These are phyloP conservation scores for Sycobia sp. DNA, from an alignment of 1,140 invertebrate species.

Conservation along the genomic window DNA sequence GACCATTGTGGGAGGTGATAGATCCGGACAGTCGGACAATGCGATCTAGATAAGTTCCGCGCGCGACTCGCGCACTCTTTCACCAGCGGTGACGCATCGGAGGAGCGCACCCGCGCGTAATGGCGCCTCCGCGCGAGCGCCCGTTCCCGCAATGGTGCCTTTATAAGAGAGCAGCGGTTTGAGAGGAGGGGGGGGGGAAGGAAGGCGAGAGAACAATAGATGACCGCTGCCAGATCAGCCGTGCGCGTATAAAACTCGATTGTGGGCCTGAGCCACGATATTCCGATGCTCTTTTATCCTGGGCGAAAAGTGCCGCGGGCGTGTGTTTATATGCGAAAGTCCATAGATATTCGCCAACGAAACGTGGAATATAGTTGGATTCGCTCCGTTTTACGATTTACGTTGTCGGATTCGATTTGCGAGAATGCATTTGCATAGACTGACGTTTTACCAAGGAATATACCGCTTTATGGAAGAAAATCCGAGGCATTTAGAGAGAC, in stretches of 20 bases:
- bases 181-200: background rate
- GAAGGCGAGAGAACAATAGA: constrained; percentile 19
- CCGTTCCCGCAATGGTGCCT: background rate
- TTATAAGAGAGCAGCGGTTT: no score
- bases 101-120: no score
- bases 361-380: no score
- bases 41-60: constrained; percentile 39
- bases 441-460: no score
- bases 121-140: constrained; percentile 12
- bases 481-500: no score
- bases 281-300: background rate
- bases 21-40: constrained; percentile 41
- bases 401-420: no score
- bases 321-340: no score
- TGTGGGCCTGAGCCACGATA: background rate
- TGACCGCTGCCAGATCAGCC: background rate
- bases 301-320: background rate
- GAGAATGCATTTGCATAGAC: no score
- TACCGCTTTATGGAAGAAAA: no score
- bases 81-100: background rate
- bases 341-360: no score
- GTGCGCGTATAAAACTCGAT: no score
- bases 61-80: background rate
- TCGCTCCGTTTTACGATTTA: no score
- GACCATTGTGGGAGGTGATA: constrained; percentile 43